A percentile compares a stretch with the other conserved stretches of the same genome.
These are phyloP conservation scores for Paratrypauchen microcephalus DNA, from an alignment of 2,797 vertebrate species.

Conservation along the genomic window DNA sequence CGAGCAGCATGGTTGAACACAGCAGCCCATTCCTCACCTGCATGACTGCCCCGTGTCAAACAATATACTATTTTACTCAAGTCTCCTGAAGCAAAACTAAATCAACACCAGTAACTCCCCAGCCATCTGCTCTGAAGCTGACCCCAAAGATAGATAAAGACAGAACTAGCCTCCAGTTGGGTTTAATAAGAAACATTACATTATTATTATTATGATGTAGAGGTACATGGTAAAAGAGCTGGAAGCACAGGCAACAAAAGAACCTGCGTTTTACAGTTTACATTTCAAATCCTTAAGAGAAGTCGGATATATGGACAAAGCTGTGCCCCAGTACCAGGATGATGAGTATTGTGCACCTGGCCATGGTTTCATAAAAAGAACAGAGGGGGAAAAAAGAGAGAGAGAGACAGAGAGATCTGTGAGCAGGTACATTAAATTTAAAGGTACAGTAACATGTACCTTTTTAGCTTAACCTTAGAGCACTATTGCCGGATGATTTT, in stretches of 20 bases:
- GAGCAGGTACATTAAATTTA: not conserved
- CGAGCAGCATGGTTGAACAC: not conserved
- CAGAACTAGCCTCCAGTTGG: not conserved
- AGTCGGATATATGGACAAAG: not conserved
- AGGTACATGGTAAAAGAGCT: not conserved
- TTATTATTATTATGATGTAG: slow-evolving; percentile 4
- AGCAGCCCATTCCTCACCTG: slow-evolving; percentile 5
- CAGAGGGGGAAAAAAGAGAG: not conserved
- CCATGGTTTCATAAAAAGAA: not conserved
- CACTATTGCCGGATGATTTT: too few species aligned
- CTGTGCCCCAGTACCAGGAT: not conserved
- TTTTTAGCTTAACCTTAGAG: too few species aligned
- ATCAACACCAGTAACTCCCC: not conserved
- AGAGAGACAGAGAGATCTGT: not conserved
- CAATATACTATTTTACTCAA: slow-evolving; percentile 3
- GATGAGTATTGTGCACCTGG: not conserved
- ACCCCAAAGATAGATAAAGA: slow-evolving; percentile 10
- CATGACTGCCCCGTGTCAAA: slow-evolving; percentile 13
- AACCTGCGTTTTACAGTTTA: slow-evolving; percentile 4
- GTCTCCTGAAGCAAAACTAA: slow-evolving; percentile 17
- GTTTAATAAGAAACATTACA: slow-evolving; percentile 12
- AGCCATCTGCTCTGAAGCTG: slow-evolving; percentile 10
- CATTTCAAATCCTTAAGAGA: slow-evolving; percentile 13
- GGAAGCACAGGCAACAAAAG: slow-evolving; percentile 2
- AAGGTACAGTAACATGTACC: too few species aligned